Conservation (phyloP, 30 jellyfish, hydroid and myxozoan species). For the Aurelia sp. region DNA sequence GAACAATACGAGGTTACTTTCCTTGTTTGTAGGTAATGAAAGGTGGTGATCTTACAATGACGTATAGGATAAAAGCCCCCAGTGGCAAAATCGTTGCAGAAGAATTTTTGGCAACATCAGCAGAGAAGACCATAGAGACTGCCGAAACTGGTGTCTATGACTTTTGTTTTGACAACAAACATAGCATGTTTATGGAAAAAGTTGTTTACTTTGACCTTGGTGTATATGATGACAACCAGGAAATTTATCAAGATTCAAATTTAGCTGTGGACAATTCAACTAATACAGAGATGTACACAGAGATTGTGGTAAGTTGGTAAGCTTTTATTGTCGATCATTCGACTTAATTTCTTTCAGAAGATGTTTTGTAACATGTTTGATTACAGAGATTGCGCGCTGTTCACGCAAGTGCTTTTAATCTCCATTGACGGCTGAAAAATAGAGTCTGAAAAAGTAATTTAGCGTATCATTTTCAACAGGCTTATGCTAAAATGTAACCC, state of each 20-base stretch:
- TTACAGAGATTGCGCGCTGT: too few species aligned
- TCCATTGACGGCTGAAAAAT: too few species aligned
- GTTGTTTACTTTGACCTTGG: slow-evolving; percentile 93
- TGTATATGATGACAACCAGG: slow-evolving; percentile 57
- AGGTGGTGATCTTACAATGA: slow-evolving; percentile 79
- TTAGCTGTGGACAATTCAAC: slow-evolving; percentile 40
- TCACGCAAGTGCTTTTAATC: too few species aligned
- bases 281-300: slow-evolving; percentile 29
- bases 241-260: slow-evolving; percentile 4
- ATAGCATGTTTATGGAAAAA: slow-evolving; percentile 79
- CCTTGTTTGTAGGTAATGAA: slow-evolving; percentile 68
- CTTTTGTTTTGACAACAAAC: slow-evolving; percentile 82
- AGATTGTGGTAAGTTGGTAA: slow-evolving; percentile 52
- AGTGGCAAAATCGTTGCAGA: slow-evolving; percentile 67
- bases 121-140: slow-evolving; percentile 61
- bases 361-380: too few species aligned
- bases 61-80: slow-evolving; percentile 58
- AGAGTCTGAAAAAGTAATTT: too few species aligned
- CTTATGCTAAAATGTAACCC: too few species aligned
- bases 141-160: slow-evolving; percentile 84
- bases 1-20: not conserved
- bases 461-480: too few species aligned
- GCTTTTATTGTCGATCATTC: too few species aligned
- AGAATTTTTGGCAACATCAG: slow-evolving; percentile 65
- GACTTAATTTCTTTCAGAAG: too few species aligned